phyloP scores from a whole-genome alignment of 1,140 invertebrate genomes.

The Muscidifurax raptorellus region DNA sequence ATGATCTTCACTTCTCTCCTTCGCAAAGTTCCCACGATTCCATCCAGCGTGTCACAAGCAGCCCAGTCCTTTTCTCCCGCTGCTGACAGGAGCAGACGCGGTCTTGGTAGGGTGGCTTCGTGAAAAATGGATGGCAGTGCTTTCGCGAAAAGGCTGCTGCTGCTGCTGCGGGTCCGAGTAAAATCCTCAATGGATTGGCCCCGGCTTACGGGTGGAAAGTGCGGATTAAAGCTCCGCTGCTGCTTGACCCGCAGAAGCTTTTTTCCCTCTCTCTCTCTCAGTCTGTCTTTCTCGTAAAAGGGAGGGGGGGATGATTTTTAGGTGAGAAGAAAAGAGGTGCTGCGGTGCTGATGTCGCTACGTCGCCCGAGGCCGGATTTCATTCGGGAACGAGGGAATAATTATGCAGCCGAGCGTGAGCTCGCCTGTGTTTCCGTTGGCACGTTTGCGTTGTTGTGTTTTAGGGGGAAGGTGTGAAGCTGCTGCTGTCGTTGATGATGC shows the following conservation, averaged over 20 bases:
- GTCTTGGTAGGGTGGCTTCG: background rate
- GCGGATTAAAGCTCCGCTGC: conserved; percentile 3
- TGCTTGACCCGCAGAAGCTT: conserved; percentile 7
- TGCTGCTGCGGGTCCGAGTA: background rate
- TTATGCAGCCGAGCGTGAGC: background rate
- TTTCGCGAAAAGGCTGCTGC: background rate
- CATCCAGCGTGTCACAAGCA: background rate
- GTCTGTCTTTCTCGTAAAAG: background rate
- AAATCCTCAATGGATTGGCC: conserved; percentile 8
- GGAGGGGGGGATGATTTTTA: conserved; percentile 18
- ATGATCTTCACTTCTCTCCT: background rate
- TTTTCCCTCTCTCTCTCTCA: too few species aligned
- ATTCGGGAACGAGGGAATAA: background rate
- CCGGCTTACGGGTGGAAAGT: background rate
- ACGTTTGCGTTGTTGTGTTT: background rate
- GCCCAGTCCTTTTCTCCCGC: background rate
- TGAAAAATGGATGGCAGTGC: conserved; percentile 18
- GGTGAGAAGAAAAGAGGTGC: background rate
- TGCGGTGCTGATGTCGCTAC: background rate
- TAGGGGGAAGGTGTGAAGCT: background rate
- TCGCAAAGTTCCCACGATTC: background rate
- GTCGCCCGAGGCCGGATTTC: background rate
- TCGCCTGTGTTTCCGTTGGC: background rate
- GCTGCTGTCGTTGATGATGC: background rate
- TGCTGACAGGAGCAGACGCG: background rate